Evolutionary conservation across 2,888 invertebrate genomes (phyloP), one percentile per base, ranked within the genome.

Genomic region (Melanargia galathea): DNA sequence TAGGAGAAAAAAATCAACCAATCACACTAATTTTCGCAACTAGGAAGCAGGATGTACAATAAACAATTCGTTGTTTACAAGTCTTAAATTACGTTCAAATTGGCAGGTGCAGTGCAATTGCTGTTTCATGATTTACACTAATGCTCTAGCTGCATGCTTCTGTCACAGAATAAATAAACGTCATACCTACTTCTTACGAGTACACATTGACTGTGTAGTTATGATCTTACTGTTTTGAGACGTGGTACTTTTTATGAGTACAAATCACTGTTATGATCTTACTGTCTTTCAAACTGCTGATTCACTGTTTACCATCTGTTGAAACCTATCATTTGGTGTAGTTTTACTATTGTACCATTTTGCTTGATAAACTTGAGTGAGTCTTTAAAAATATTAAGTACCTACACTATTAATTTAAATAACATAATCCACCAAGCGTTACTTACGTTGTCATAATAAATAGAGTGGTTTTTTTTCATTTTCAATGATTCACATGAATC

Each of bases 11-110:
- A n/a, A n/a, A n/a, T n/a, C n/a, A n/a, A n/a, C n/a, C n/a, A n/a
- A n/a, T n/a, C n/a, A n/a, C n/a, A n/a, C n/a, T n/a, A n/a, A n/a
- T n/a, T n/a, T n/a, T n/a, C n/a, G n/a, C n/a, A n/a, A n/a, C n/a
- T n/a, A n/a, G n/a, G n/a, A n/a, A 1, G 30, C 30, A 30, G 30
- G 30, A 30, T 40, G n/a, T 40, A 4, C 5, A 16, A 8, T 8
- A 45, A 1, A 1, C 10, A 45, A 45, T 18, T 18, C 45, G 10
- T 13, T 35, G 35, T 35, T 20, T 45, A 45, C 20, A 20, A 2
- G 20, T 10, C 18, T 18, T 26, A 22, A 46, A 22, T 48, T 48
- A 26, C n/a, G 48, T 24, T n/a, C 26, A 48, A 48, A 48, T 48
- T 24, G 48, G n/a, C 26, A 48, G 35, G 13, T 35, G n/a, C n/a